A percentile compares a stretch with the other conserved stretches of the same genome.
phyloP scores from a whole-genome alignment of 2,113 vertebrate species.

The Vireo altiloquus region DNA sequence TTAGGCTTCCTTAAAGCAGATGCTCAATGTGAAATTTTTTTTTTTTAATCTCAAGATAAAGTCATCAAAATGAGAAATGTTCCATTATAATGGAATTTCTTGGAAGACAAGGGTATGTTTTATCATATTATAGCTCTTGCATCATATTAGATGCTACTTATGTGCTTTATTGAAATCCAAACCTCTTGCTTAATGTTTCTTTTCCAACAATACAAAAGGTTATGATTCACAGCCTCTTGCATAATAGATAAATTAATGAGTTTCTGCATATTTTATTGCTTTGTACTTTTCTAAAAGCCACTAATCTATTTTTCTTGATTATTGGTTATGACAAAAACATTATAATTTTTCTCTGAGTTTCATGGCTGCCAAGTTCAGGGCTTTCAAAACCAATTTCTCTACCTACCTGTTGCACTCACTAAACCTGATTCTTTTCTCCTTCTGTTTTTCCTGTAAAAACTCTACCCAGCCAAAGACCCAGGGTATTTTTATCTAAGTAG shows the following conservation, averaged over 20 bases:
- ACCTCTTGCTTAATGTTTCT: slow-evolving; percentile 18
- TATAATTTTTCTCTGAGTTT: neutral
- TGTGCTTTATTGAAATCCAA: slow-evolving; percentile 41
- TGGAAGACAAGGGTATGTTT: slow-evolving; percentile 36
- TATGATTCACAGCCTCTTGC: slow-evolving; percentile 56
- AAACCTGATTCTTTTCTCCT: neutral
- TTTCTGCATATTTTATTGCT: slow-evolving; percentile 65
- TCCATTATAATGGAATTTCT: slow-evolving; percentile 66
- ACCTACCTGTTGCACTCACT: neutral
- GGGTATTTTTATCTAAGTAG: neutral
- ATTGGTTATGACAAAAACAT: slow-evolving; percentile 7
- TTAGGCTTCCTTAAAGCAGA: slow-evolving; percentile 47
- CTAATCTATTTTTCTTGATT: slow-evolving; percentile 32
- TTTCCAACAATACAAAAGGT: slow-evolving; percentile 44
- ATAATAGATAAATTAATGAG: slow-evolving; percentile 69
- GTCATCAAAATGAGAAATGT: slow-evolving; percentile 67
- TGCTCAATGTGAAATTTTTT: slow-evolving; percentile 46
- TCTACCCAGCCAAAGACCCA: neutral
- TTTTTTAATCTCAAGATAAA: slow-evolving; percentile 38
- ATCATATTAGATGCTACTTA: slow-evolving; percentile 59
- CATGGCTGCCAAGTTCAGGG: neutral
- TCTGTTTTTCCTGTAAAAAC: neutral
- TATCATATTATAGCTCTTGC: slow-evolving; percentile 36
- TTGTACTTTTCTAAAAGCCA: slow-evolving; percentile 53
- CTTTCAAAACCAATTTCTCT: neutral